Percentiles rank a stretch among this genome's conserved stretches.
Conservation (phyloP, 2,113 vertebrate species). For the Donacobius atricapilla region DNA sequence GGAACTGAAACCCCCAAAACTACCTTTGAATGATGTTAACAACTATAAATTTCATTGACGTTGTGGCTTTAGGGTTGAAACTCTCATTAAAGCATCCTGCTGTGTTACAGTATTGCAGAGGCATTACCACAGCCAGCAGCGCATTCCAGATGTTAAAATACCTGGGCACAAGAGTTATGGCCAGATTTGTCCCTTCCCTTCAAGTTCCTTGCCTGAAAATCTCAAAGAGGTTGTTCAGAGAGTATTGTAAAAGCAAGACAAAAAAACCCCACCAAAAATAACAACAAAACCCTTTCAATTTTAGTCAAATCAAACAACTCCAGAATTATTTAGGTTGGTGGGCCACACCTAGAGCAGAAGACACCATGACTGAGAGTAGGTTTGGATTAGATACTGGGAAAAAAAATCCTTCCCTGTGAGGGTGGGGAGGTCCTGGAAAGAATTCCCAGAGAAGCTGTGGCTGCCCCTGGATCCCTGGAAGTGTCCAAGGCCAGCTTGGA, state of each 20-base stretch:
- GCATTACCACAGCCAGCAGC: constrained; percentile 45
- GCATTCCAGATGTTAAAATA: constrained; percentile 61
- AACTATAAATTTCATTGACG: constrained; percentile 58
- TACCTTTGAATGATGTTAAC: constrained; percentile 36
- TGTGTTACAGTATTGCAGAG: constrained; percentile 55
- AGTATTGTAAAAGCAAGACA: neutral
- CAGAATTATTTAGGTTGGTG: neutral
- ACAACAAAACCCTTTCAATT: neutral
- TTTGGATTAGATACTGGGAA: neutral
- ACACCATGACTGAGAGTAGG: neutral
- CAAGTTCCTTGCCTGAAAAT: constrained; percentile 7
- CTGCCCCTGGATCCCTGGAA: neutral
- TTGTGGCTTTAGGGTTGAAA: constrained; percentile 53
- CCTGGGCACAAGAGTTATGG: neutral
- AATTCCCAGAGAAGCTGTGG: neutral
- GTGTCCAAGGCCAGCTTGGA: neutral
- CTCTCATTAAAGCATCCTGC: constrained; percentile 63
- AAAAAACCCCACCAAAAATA: neutral
- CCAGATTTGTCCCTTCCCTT: neutral
- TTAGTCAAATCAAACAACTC: neutral
- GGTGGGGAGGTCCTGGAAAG: neutral
- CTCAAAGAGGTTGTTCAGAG: neutral
- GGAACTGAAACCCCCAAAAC: constrained; percentile 45
- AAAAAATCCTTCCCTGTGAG: neutral
- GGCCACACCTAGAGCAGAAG: neutral